A percentile compares a stretch with the other conserved stretches of the same genome.
phyloP scores from a whole-genome alignment of 1,140 invertebrate genomes.

The Berghia stephanieae region DNA sequence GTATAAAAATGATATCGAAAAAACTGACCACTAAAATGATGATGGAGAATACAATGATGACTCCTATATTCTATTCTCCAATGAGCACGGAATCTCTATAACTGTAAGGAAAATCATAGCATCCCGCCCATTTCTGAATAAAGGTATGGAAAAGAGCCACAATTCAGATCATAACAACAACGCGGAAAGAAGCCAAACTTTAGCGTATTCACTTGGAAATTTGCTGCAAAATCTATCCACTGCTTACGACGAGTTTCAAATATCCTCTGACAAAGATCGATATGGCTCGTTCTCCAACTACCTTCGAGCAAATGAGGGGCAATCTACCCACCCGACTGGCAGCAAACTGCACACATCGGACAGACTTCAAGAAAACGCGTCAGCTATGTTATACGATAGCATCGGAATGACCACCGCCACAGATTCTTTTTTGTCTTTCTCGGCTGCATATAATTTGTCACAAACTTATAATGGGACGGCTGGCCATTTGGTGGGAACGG shows the following conservation, averaged over 20 bases:
- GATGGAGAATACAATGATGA: neutral
- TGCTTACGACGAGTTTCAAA: neutral
- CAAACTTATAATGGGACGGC: neutral
- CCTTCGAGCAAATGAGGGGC: too few relatives aligned
- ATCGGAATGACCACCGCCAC: neutral
- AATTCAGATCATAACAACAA: too few relatives aligned
- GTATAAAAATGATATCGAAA: too few relatives aligned
- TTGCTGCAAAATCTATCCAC: constrained; percentile 16
- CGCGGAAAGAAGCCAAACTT: too few relatives aligned
- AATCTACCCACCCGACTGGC: neutral
- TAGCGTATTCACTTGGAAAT: too few relatives aligned
- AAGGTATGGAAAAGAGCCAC: neutral
- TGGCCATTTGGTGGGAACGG: neutral
- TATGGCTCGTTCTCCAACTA: constrained; percentile 9
- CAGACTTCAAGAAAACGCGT: too few relatives aligned
- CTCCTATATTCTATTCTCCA: neutral
- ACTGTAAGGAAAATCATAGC: neutral
- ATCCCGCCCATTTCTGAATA: neutral
- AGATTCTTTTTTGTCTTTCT: neutral
- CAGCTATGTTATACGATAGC: neutral
- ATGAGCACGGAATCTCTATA: too few relatives aligned
- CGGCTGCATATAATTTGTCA: neutral
- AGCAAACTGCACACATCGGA: constrained; percentile 14
- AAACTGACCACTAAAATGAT: too few relatives aligned
- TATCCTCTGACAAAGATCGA: neutral